phyloP scores from a whole-genome alignment of 2,797 vertebrate species.

The Rhincodon typus region DNA sequence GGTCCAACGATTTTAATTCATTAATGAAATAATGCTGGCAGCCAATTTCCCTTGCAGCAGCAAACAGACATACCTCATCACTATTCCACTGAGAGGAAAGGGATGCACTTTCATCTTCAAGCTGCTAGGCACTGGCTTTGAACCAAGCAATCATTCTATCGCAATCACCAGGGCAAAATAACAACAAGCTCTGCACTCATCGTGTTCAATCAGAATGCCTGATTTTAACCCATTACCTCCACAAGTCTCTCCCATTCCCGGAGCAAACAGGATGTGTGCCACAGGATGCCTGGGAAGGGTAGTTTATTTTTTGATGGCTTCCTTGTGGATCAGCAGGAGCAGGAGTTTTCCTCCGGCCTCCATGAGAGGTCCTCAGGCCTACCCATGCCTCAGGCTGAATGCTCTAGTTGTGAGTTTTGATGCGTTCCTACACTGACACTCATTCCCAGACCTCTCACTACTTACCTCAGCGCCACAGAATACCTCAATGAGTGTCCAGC shows the following conservation, averaged over 20 bases:
- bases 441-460: not conserved
- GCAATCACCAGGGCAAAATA: not conserved
- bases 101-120: conserved; percentile 6
- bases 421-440: not conserved
- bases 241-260: not conserved
- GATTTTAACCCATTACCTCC: not conserved
- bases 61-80: not conserved
- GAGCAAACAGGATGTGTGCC: not conserved
- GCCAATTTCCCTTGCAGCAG: not conserved
- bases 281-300: not conserved
- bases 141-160: not conserved
- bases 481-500: not conserved
- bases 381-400: not conserved
- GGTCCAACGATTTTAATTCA: not conserved
- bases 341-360: no score
- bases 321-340: not conserved
- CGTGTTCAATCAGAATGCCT: not conserved
- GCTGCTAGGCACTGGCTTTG: not conserved
- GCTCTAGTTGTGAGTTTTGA: not conserved
- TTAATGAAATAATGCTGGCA: not conserved
- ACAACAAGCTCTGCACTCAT: not conserved
- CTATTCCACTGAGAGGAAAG: not conserved
- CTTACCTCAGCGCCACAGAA: not conserved
- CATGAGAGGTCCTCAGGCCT: not conserved
- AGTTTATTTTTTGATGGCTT: not conserved